These are phyloP conservation scores for Coregonus suidteri DNA, from an alignment of 2,797 vertebrate species.

Conservation along the genomic window DNA sequence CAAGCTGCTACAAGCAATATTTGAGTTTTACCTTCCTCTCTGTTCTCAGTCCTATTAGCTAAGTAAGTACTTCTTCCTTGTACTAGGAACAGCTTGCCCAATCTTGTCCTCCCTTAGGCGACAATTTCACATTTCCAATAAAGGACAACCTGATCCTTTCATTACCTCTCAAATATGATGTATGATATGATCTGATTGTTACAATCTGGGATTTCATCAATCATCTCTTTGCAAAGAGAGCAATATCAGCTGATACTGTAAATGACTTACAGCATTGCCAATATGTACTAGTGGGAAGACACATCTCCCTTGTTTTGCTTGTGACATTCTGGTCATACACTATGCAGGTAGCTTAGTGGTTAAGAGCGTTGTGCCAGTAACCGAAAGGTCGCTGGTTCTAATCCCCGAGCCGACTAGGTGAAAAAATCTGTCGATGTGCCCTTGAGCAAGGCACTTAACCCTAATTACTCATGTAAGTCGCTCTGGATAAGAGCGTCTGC, in stretches of 20 bases:
- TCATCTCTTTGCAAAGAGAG: slow-evolving; percentile 26
- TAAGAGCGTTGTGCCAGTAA: no score
- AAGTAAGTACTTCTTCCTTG: slow-evolving; percentile 46
- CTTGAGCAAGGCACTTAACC: no score
- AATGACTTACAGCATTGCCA: slow-evolving; percentile 50
- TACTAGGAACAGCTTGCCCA: slow-evolving; percentile 27
- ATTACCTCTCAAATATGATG: slow-evolving; percentile 14
- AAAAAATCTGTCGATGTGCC: no score
- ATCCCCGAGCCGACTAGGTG: no score
- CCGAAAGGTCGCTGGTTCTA: no score
- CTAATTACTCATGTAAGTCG: no score
- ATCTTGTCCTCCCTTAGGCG: slow-evolving; percentile 33
- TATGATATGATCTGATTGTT: slow-evolving; percentile 24
- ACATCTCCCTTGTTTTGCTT: slow-evolving; percentile 22
- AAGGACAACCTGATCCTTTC: background rate
- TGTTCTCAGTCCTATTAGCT: slow-evolving; percentile 26
- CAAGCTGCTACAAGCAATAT: no score
- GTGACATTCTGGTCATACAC: slow-evolving; percentile 64
- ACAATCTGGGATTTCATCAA: slow-evolving; percentile 44
- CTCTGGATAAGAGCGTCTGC: no score
- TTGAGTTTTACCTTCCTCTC: no score
- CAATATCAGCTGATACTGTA: slow-evolving; percentile 24
- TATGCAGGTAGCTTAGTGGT: slow-evolving; percentile 16
- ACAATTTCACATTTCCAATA: slow-evolving; percentile 22
- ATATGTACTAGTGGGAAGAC: slow-evolving; percentile 26